Evolutionary conservation across 2,113 vertebrate species (phyloP).

Genomic region (Ciconia stormi): DNA sequence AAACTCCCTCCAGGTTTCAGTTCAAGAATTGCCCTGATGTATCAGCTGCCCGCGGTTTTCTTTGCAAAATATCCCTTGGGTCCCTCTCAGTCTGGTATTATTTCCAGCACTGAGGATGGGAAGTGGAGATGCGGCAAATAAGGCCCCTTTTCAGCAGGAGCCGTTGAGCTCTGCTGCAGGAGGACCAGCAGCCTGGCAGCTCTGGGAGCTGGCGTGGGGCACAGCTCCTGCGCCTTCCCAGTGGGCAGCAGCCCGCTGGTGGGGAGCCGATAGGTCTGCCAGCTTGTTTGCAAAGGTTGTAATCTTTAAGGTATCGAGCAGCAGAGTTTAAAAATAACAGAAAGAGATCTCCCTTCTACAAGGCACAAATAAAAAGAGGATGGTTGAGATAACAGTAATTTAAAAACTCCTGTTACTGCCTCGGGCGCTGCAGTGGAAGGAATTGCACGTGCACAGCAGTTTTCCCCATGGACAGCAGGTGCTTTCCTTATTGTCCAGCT

Average conservation of each 20-base stretch:
- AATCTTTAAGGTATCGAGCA: not conserved
- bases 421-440: not conserved
- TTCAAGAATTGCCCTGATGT: not conserved
- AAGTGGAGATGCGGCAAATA: not conserved
- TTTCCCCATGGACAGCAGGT: not conserved
- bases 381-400: constrained; percentile 24
- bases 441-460: not conserved
- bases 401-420: not conserved
- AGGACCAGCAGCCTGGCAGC: not conserved
- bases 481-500: not conserved
- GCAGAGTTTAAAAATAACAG: not conserved
- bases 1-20: not conserved
- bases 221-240: not conserved
- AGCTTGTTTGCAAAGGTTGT: not conserved
- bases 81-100: not conserved
- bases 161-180: not conserved
- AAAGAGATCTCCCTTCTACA: not conserved
- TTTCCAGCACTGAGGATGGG: not conserved
- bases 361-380: not conserved
- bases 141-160: not conserved
- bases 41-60: not conserved
- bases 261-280: not conserved
- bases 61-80: not conserved
- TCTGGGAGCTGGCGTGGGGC: not conserved
- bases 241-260: not conserved